Conservation (phyloP, 2,888 invertebrate genomes). For the Eledone cirrhosa region DNA sequence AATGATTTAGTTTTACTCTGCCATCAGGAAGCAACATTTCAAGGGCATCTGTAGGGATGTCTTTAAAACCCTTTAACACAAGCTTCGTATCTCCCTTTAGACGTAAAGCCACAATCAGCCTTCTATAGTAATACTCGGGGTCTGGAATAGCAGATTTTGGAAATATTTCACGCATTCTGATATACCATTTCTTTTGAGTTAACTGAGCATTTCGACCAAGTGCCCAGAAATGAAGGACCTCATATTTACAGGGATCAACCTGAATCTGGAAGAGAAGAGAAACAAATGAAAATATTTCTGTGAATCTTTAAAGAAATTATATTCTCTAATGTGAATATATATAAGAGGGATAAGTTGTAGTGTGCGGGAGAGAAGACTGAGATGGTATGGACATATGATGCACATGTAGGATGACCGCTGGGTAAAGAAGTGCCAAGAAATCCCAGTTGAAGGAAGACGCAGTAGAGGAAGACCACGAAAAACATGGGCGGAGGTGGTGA, state of each 20-base stretch:
- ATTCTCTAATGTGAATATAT: no score
- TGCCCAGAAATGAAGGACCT: slow-evolving; percentile 63
- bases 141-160: slow-evolving; percentile 36
- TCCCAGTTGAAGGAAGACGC: no score
- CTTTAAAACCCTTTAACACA: slow-evolving; percentile 64
- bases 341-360: no score
- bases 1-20: slow-evolving; percentile 51
- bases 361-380: no score
- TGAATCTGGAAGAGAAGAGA: slow-evolving; percentile 52
- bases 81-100: slow-evolving; percentile 63
- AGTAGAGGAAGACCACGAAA: no score
- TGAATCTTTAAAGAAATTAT: no score
- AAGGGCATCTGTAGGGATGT: slow-evolving; percentile 58
- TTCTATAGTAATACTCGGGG: slow-evolving; percentile 59
- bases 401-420: no score
- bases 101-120: slow-evolving; percentile 62
- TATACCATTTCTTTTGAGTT: slow-evolving; percentile 42
- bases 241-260: slow-evolving; percentile 59
- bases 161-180: slow-evolving; percentile 35
- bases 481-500: no score
- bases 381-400: no score
- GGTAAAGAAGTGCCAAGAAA: no score
- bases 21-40: slow-evolving; percentile 64
- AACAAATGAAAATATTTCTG: not conserved
- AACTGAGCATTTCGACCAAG: slow-evolving; percentile 56